These are phyloP conservation scores for Psylliodes chrysocephalus DNA, from an alignment of 2,888 invertebrate species.

Conservation along the genomic window DNA sequence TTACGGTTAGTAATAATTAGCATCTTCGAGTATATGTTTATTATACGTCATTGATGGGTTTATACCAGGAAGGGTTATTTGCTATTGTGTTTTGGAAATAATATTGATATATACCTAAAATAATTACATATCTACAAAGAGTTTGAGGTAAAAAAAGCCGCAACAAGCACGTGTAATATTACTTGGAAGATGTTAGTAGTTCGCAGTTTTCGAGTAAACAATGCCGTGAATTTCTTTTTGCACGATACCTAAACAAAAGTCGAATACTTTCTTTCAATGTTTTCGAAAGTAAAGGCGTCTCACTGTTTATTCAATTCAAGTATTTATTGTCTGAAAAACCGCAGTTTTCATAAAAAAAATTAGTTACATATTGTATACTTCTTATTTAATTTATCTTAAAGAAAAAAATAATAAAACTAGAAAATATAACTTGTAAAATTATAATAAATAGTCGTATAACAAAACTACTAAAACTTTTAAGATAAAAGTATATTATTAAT, in stretches of 20 bases:
- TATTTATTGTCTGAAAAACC: too few relatives aligned
- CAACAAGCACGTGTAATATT: conserved; percentile 29
- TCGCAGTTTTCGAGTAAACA: conserved; percentile 3
- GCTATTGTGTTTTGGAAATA: conserved; percentile 39
- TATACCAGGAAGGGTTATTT: conserved; percentile 36
- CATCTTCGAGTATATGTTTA: conserved; percentile 45
- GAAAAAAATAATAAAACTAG: too few relatives aligned
- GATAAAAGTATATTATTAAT: too few relatives aligned
- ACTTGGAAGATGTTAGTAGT: conserved; percentile 10
- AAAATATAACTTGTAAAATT: too few relatives aligned
- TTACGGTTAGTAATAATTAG: conserved; percentile 48
- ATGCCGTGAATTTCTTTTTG: conserved; percentile 17
- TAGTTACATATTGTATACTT: too few relatives aligned
- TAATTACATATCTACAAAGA: conserved; percentile 39
- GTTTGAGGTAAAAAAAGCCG: conserved; percentile 22
- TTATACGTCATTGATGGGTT: conserved; percentile 42
- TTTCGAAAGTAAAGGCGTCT: not conserved
- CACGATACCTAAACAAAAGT: conserved; percentile 15
- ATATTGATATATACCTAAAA: conserved; percentile 45
- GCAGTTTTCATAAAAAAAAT: too few relatives aligned
- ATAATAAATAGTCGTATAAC: too few relatives aligned
- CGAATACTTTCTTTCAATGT: not conserved
- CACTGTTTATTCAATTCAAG: too few relatives aligned
- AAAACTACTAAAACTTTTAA: too few relatives aligned
- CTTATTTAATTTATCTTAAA: too few relatives aligned